Evolutionary conservation across 2,113 vertebrate species (phyloP), one percentile per base, ranked within the genome.

Genomic region (Ursus arctos): DNA sequence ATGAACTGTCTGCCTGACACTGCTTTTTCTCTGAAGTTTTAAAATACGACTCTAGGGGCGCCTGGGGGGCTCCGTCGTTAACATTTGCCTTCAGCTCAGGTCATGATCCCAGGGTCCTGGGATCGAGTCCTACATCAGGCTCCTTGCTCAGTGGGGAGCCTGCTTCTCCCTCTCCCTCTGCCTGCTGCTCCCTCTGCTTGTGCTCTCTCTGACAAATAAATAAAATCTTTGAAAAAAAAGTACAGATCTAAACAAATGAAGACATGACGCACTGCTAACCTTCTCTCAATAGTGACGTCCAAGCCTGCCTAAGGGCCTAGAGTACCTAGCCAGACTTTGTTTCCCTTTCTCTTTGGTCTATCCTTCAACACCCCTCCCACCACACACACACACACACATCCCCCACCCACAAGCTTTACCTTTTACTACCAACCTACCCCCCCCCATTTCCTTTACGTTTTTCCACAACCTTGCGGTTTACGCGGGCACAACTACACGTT

Each of bases 401-500:
- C 90, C 76, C 72, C 59, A 6, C 77, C 90, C 72, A 28, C 49
- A 90, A 88, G 26, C 24, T 92, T 86, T 55, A 67, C n/a, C 83
- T 94, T 93, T 80, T 49, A 88, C 83, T 89, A 33, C 18, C 14
- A 82, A 91, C 15, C 67, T 13, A 57, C 40, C 96, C 74, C 16
- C 92, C 31, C 14, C 92, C 59, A 92, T 55, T 98, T 95, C 96
- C 96, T 96, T 95, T 87, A 84, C 4, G 6, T 89, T 93, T 72
- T 80, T 80, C 97, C 95, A 96, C 96, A 97, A 72, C 80, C 80
- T 91, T 84, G 89, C 4, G 74, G 93, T 95, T 95, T 57, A 72
- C 57, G 55, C 76, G 87, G 97, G 74, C 79, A 96, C 77, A 49
- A 83, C 95, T 90, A n/a, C 16, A 19, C 4, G 74, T 53, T 88